A percentile compares a stretch with the other conserved stretches of the same genome.
phyloP scores from a whole-genome alignment of 2,888 invertebrate species.

The Leptinotarsa rubiginosa region DNA sequence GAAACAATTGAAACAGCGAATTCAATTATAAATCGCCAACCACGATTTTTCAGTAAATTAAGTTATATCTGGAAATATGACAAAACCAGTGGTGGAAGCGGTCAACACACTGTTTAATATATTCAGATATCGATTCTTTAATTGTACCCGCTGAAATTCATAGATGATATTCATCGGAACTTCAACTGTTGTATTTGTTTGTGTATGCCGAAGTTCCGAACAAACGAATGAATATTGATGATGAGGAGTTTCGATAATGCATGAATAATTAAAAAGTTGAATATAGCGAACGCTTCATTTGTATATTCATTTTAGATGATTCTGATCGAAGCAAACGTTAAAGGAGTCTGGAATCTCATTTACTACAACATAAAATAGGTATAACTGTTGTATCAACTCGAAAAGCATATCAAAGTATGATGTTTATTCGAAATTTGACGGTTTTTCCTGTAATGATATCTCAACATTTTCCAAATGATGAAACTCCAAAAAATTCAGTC shows the following conservation, averaged over 20 bases:
- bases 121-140: not conserved
- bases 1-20: slow-evolving; percentile 2
- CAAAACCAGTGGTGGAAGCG: slow-evolving; percentile 6
- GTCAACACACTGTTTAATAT: slow-evolving; percentile 7
- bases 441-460: too few relatives aligned
- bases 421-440: too few relatives aligned
- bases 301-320: too few relatives aligned
- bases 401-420: too few relatives aligned
- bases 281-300: not conserved
- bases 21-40: slow-evolving; percentile 15
- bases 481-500: too few relatives aligned
- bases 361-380: too few relatives aligned
- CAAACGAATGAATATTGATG: slow-evolving; percentile 15
- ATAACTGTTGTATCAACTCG: too few relatives aligned
- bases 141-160: not conserved
- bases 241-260: not conserved
- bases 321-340: too few relatives aligned
- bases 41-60: slow-evolving; percentile 25
- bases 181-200: not conserved
- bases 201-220: not conserved
- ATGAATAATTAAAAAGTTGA: not conserved
- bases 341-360: too few relatives aligned
- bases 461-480: too few relatives aligned
- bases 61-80: slow-evolving; percentile 20
- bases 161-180: not conserved